These are phyloP conservation scores for Poeciliopsis presidionis DNA, from an alignment of 2,797 vertebrate species.

Conservation along the genomic window DNA sequence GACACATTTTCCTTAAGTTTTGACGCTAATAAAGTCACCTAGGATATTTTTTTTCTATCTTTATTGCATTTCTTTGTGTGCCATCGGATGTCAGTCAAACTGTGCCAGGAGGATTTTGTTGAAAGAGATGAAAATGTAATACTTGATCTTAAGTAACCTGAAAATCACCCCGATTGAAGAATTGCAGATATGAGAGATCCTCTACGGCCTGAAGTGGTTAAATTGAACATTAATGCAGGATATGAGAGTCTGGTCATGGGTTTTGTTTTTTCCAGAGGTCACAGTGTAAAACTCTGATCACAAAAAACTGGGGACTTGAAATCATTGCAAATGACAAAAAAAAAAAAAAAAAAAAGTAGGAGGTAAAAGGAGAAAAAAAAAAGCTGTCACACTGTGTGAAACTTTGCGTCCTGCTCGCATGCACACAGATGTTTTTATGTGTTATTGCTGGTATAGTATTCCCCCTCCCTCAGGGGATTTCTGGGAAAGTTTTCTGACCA, in stretches of 20 bases:
- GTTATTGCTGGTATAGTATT: conserved; percentile 31
- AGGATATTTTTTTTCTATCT: conserved; percentile 9
- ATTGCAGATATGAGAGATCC: conserved; percentile 72
- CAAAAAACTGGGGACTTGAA: conserved; percentile 53
- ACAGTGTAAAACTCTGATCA: conserved; percentile 13
- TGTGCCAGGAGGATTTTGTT: not conserved
- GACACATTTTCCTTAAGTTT: conserved; percentile 56
- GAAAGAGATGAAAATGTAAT: not conserved
- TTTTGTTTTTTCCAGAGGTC: conserved; percentile 48
- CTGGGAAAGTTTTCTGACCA: conserved; percentile 67
- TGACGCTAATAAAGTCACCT: conserved; percentile 37
- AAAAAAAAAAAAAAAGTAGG: not conserved
- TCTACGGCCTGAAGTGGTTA: conserved; percentile 36
- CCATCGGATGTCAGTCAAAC: conserved; percentile 48
- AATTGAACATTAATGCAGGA: conserved; percentile 39
- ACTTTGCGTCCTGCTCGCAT: conserved; percentile 16
- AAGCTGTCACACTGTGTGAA: conserved; percentile 3
- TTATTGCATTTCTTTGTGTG: not conserved
- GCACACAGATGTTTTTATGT: conserved; percentile 34
- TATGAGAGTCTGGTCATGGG: conserved; percentile 55
- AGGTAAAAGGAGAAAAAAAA: not conserved
- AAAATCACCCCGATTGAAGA: conserved; percentile 35
- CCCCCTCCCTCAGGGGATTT: conserved; percentile 57
- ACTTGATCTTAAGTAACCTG: conserved; percentile 27
- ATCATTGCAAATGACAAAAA: conserved; percentile 26